Percentiles rank a stretch among this genome's conserved stretches.
Conservation (phyloP, 2,888 invertebrate genomes). For the Acanthosepion pharaonis region DNA sequence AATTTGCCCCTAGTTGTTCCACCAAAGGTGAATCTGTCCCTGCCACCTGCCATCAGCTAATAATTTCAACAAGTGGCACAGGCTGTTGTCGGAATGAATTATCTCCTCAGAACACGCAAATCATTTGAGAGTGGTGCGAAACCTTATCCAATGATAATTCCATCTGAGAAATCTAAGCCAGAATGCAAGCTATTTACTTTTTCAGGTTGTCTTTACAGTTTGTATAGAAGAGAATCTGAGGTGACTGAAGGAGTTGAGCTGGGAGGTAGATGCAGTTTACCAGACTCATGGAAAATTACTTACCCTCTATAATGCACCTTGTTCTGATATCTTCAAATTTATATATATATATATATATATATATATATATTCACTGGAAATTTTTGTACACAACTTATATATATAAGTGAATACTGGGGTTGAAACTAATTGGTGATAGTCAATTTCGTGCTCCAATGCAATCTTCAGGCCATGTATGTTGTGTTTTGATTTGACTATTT, state of each 20-base stretch:
- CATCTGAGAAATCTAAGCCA: too few species aligned
- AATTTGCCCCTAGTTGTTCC: not conserved
- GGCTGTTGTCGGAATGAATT: not conserved
- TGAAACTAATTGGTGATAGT: too few species aligned
- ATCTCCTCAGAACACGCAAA: not conserved
- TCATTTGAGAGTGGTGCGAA: not conserved
- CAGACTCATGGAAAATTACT: not conserved
- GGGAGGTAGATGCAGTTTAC: not conserved
- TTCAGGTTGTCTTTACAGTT: not conserved
- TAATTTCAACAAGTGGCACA: not conserved
- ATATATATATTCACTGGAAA: not conserved
- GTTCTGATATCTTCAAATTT: not conserved
- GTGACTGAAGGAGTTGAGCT: not conserved
- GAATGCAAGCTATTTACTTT: not conserved
- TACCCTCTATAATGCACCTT: not conserved
- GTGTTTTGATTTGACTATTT: too few species aligned
- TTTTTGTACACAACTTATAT: too few species aligned
- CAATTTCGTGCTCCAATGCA: too few species aligned
- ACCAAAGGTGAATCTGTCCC: not conserved
- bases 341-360: not conserved
- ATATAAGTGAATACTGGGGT: too few species aligned
- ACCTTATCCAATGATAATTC: conserved; percentile 10
- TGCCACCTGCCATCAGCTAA: not conserved
- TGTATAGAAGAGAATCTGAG: too few species aligned
- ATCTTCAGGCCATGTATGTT: too few species aligned